Conservation (phyloP, 1,140 invertebrate genomes). For the Heliothis virescens region DNA sequence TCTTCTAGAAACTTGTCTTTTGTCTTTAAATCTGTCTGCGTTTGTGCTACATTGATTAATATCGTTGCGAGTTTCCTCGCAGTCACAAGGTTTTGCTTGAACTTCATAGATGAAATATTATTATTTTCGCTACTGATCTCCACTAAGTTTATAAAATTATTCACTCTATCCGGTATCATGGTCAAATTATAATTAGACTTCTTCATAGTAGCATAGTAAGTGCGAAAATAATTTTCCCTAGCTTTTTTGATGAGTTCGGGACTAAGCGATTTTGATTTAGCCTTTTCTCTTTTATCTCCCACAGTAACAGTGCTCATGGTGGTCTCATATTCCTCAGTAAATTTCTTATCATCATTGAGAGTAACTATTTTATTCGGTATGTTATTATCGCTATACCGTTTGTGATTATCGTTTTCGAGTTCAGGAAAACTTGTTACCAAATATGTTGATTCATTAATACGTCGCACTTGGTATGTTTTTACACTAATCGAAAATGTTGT, state of each 20-base stretch:
- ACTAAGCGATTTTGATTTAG: constrained; percentile 57
- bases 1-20: constrained; percentile 1
- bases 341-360: constrained; percentile 59
- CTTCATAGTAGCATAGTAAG: constrained; percentile 57
- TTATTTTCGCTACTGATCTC: background rate
- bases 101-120: constrained; percentile 14
- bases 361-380: constrained; percentile 50
- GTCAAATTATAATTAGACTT: constrained; percentile 37
- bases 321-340: constrained; percentile 34
- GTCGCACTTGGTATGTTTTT: constrained; percentile 74
- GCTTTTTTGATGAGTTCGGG: constrained; percentile 65
- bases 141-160: constrained; percentile 15
- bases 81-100: constrained; percentile 58
- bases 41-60: constrained; percentile 58
- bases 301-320: constrained; percentile 56
- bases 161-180: constrained; percentile 26
- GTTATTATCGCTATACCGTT: constrained; percentile 32
- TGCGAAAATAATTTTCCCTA: constrained; percentile 73
- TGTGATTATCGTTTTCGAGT: constrained; percentile 54
- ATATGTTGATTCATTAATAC: constrained; percentile 72
- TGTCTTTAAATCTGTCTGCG: constrained; percentile 2
- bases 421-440: constrained; percentile 71
- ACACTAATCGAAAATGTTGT: constrained; percentile 59
- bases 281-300: constrained; percentile 57
- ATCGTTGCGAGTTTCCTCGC: constrained; percentile 64